Evolutionary conservation across 1,140 invertebrate species (phyloP).

Genomic region (Aphelenchoides besseyi): DNA sequence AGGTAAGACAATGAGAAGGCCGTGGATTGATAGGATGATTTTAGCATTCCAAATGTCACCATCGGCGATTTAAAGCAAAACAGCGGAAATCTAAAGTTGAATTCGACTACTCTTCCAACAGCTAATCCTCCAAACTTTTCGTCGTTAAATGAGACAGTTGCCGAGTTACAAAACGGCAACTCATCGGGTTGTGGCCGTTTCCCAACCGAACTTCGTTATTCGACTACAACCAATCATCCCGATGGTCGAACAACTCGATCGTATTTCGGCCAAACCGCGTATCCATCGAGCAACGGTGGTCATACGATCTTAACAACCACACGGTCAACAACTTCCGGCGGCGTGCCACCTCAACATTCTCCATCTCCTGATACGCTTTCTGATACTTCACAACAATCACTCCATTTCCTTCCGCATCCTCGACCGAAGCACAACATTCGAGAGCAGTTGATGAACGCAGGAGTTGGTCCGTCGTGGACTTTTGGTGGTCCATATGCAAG

Average conservation of each 20-base stretch:
- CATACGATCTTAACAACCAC: neutral
- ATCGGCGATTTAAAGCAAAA: neutral
- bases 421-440: conserved; percentile 50
- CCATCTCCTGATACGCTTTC: conserved; percentile 33
- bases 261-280: conserved; percentile 16
- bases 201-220: conserved; percentile 39
- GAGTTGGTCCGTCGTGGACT: conserved; percentile 26
- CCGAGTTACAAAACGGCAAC: conserved; percentile 28
- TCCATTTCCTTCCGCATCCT: conserved; percentile 47
- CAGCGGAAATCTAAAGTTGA: too few species aligned
- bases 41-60: neutral
- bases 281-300: neutral
- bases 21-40: neutral
- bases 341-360: conserved; percentile 16
- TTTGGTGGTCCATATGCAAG: conserved; percentile 19
- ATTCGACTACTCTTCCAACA: neutral
- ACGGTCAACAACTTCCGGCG: conserved; percentile 4
- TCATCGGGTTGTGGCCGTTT: conserved; percentile 41
- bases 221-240: conserved; percentile 27
- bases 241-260: conserved; percentile 17
- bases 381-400: conserved; percentile 36
- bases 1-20: too few species aligned
- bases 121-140: conserved; percentile 34
- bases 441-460: conserved; percentile 48
- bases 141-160: conserved; percentile 42